phyloP scores from a whole-genome alignment of 2,888 invertebrate species.

The Polietes domitor region DNA sequence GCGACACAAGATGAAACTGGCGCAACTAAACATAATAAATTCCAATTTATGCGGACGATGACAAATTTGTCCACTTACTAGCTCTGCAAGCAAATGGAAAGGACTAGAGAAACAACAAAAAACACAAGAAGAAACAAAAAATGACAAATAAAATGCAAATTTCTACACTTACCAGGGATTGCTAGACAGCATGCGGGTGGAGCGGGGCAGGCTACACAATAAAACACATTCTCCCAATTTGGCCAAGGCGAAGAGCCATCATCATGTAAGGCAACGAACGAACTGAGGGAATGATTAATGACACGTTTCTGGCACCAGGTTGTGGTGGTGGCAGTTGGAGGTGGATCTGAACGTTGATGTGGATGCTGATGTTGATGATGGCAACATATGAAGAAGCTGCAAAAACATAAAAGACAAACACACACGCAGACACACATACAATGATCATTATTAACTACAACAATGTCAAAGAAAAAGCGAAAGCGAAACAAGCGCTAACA shows the following conservation, averaged over 20 bases:
- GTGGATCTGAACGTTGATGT: neutral
- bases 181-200: neutral
- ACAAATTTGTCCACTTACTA: slow-evolving; percentile 50
- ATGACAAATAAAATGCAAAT: slow-evolving; percentile 65
- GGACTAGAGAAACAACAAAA: neutral
- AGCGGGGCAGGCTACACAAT: slow-evolving; percentile 11
- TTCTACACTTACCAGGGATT: slow-evolving; percentile 47
- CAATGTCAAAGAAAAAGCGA: neutral
- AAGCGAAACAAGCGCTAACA: slow-evolving; percentile 21
- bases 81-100: neutral
- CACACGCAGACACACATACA: slow-evolving; percentile 41
- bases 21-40: slow-evolving; percentile 49
- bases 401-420: slow-evolving; percentile 43
- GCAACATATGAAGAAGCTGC: slow-evolving; percentile 18
- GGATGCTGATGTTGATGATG: slow-evolving; percentile 1
- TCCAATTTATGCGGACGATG: slow-evolving; percentile 56
- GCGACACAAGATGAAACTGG: neutral
- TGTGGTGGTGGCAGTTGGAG: neutral
- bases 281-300: slow-evolving; percentile 62
- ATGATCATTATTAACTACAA: slow-evolving; percentile 4
- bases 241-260: slow-evolving; percentile 5
- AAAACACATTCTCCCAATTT: neutral
- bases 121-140: slow-evolving; percentile 17
- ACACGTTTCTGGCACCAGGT: slow-evolving; percentile 19
- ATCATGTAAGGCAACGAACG: slow-evolving; percentile 28